Percentiles rank a stretch among this genome's conserved stretches.
Conservation (phyloP, 1,140 invertebrate genomes). For the Myzus persicae region DNA sequence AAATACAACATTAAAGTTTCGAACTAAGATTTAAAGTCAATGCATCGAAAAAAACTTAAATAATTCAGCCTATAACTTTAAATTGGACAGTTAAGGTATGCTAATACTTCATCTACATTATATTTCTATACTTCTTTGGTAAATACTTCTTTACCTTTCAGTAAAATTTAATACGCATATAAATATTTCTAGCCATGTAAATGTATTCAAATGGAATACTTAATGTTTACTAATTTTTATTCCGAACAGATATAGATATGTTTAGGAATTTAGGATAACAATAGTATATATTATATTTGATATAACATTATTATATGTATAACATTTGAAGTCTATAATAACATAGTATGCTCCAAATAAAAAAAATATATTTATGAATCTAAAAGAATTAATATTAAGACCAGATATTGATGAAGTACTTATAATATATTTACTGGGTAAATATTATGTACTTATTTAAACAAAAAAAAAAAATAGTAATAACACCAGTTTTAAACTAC, state of each 20-base stretch:
- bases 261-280: not conserved
- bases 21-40: not conserved
- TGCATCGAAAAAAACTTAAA: not conserved
- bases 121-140: not conserved
- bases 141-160: too few relatives aligned
- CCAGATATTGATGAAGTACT: not conserved
- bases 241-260: not conserved
- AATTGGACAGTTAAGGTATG: slow-evolving; percentile 16
- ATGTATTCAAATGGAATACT: not conserved
- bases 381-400: not conserved
- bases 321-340: too few relatives aligned
- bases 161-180: not conserved
- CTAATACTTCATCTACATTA: not conserved
- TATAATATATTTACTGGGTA: too few relatives aligned
- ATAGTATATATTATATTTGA: too few relatives aligned
- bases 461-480: too few relatives aligned
- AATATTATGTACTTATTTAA: too few relatives aligned
- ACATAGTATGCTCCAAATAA: not conserved
- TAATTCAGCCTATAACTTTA: not conserved
- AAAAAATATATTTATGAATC: not conserved
- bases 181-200: not conserved
- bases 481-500: too few relatives aligned
- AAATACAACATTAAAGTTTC: not conserved
- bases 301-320: too few relatives aligned
- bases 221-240: not conserved